Base-by-base conservation (phyloP, 2,888 invertebrate species). In the Capitulum mitella region DNA sequence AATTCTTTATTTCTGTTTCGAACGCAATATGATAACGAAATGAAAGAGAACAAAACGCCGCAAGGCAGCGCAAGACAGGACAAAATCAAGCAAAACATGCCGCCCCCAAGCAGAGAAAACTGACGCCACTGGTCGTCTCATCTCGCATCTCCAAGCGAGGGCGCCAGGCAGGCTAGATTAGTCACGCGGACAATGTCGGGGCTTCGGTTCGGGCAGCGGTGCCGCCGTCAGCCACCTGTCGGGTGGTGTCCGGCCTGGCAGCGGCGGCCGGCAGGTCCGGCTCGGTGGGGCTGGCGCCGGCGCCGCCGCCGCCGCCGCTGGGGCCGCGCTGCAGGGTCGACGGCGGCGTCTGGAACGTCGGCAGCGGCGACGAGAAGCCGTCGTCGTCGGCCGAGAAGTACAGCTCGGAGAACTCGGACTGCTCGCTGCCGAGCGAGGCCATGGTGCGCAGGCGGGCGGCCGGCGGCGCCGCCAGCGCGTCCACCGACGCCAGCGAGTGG, bases 381-480 rank as follows among this genome's bases (percentile, higher is more conserved):
- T 75, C 75, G 26, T 43, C 43, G 75, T 43, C 75, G 14, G 75
- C 75, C 29, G 75, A 75, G 43, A 75, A 46, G 46, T 46, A 75
- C 75, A 75, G 43, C 46, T 75, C 75, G 10, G 75, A 75, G 29
- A 46, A 46, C 29, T 46, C 43, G 29, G 26, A 26, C 75, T 75
- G 75, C 14, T 43, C 43, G 46, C 43, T 40, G 75, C n/a, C 46
- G 1, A 75, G 29, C 46, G 75, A 74, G 12, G 74, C 46, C 43
- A 43, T 43, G 29, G 75, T 19, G 12, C 43, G 75, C 46, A 75
- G 43, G 22, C 34, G 54, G 29, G n/a, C 29, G 22, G 22, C 74
- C 74, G 74, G n/a, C 40, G 54, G 14, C 74, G 74, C 74, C 26
- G 26, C 74, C 74, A 34, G 26, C 22, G 22, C 10, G 26, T 26